phyloP scores from a whole-genome alignment of 2,797 vertebrate genomes.

The Mormyrus hasselquistii region DNA sequence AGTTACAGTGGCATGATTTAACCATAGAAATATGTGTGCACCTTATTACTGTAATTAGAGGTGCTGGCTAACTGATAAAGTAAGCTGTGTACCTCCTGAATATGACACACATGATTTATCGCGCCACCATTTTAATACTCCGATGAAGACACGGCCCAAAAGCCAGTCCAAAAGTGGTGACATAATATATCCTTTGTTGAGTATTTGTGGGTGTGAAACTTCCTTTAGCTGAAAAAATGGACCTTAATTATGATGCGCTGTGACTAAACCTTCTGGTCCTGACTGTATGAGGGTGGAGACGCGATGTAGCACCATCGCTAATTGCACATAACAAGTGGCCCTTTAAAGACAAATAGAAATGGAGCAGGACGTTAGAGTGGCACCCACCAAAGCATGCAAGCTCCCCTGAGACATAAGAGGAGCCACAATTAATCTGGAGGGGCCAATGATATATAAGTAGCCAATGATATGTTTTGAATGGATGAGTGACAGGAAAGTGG shows the following conservation, averaged over 20 bases:
- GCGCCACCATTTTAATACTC: not conserved
- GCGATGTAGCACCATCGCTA: not conserved
- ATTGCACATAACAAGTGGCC: slow-evolving; percentile 11
- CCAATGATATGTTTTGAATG: not conserved
- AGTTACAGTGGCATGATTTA: not conserved
- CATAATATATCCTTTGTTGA: slow-evolving; percentile 3
- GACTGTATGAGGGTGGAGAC: not conserved
- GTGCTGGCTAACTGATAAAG: not conserved
- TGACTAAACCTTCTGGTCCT: not conserved
- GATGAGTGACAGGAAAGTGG: not conserved
- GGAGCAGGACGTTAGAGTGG: not conserved
- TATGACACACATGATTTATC: not conserved
- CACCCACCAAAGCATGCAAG: not conserved
- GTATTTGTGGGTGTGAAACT: not conserved
- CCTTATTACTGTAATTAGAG: slow-evolving; percentile 3
- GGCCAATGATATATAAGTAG: not conserved
- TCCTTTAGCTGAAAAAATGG: not conserved
- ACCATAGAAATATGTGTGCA: not conserved
- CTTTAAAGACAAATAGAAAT: not conserved
- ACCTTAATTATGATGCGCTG: not conserved
- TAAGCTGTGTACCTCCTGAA: not conserved
- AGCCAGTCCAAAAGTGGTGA: not conserved
- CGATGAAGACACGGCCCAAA: not conserved
- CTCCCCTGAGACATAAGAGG: not conserved
- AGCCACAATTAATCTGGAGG: not conserved